A percentile compares a stretch with the other conserved stretches of the same genome.
Conservation (phyloP, 2,888 invertebrate species). For the Amiota mariae region DNA sequence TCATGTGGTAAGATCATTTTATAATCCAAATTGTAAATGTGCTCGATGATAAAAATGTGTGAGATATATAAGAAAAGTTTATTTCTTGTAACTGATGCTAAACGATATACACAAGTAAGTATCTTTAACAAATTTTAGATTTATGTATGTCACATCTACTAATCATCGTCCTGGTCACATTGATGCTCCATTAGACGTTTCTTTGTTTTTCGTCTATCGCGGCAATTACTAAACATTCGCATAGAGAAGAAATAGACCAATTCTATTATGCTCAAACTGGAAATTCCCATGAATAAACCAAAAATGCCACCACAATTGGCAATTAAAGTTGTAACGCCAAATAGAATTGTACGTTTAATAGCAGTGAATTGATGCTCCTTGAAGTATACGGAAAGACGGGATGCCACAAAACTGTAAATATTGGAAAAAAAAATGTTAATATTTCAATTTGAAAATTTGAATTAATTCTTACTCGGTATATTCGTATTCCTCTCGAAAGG, state of each 20-base stretch:
- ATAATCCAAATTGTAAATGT: too few species aligned
- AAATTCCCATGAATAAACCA: constrained; percentile 74
- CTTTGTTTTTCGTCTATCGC: constrained; percentile 59
- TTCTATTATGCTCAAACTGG: constrained; percentile 74
- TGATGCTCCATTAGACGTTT: constrained; percentile 33
- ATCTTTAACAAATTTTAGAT: too few species aligned
- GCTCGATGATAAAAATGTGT: too few species aligned
- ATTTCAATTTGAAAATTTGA: neutral
- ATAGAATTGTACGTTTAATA: constrained; percentile 79
- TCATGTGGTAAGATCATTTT: too few species aligned
- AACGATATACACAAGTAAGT: too few species aligned
- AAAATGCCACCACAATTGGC: constrained; percentile 82
- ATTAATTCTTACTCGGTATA: constrained; percentile 60
- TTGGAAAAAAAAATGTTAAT: neutral
- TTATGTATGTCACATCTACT: too few species aligned
- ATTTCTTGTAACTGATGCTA: too few species aligned
- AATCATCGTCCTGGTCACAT: too few species aligned
- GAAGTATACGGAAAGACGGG: constrained; percentile 80
- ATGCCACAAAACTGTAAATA: constrained; percentile 74
- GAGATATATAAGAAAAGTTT: too few species aligned
- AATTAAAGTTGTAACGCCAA: constrained; percentile 79
- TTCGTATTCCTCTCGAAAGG: constrained; percentile 66
- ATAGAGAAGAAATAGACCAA: constrained; percentile 76
- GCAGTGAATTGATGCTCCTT: constrained; percentile 83
- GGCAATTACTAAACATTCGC: constrained; percentile 64